phyloP scores from a whole-genome alignment of 2,797 vertebrate species.

The Acipenser oxyrinchus region DNA sequence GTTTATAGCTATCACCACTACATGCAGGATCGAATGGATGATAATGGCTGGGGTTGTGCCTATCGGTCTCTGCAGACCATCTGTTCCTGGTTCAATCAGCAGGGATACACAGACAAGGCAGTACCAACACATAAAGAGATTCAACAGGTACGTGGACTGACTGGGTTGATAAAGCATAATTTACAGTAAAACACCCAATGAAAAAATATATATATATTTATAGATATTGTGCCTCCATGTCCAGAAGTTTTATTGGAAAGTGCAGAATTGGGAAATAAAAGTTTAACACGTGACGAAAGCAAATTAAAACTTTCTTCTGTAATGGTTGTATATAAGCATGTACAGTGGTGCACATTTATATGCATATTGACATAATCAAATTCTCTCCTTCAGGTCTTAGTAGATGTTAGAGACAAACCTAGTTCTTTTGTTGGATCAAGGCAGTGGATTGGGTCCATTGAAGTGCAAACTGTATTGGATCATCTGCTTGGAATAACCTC shows the following conservation, averaged over 20 bases:
- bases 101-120: slow-evolving; percentile 68
- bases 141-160: slow-evolving; percentile 68
- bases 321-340: too few relatives aligned
- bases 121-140: slow-evolving; percentile 87
- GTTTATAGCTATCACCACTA: slow-evolving; percentile 90
- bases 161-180: too few relatives aligned
- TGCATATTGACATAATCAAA: not conserved
- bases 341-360: too few relatives aligned
- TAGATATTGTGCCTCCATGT: not conserved
- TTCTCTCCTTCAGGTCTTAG: slow-evolving; percentile 66
- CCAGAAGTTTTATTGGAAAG: too few relatives aligned
- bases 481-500: slow-evolving; percentile 82
- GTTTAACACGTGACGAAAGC: too few relatives aligned
- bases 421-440: slow-evolving; percentile 75
- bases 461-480: slow-evolving; percentile 81
- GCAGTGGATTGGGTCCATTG: slow-evolving; percentile 95
- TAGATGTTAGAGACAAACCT: slow-evolving; percentile 84
- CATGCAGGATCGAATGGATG: slow-evolving; percentile 83
- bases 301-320: too few relatives aligned
- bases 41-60: slow-evolving; percentile 94
- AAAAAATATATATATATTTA: not conserved
- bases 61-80: slow-evolving; percentile 93
- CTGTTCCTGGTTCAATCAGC: slow-evolving; percentile 92
- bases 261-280: too few relatives aligned
- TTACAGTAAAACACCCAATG: not conserved